Percentiles rank a stretch among this genome's conserved stretches.
Evolutionary conservation across 2,113 vertebrate genomes (phyloP).

Genomic region (Malurus alboscapulatus): DNA sequence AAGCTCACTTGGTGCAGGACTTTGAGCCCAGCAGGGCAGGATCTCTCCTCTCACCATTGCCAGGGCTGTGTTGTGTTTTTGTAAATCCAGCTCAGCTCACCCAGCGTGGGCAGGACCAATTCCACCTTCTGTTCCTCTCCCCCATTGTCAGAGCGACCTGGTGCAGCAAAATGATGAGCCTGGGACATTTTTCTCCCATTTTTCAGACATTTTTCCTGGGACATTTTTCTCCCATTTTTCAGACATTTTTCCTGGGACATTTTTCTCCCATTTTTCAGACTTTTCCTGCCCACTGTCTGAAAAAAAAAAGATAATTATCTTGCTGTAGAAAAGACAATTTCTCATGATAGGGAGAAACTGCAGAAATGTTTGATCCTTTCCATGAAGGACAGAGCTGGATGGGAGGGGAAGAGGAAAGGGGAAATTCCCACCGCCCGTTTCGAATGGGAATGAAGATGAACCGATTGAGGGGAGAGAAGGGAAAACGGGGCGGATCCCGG

Average conservation of each 20-base stretch:
- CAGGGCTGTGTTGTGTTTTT: background rate
- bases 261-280: accelerated
- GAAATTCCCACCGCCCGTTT: accelerated
- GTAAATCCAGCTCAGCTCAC: background rate
- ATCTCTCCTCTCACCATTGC: accelerated
- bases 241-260: background rate
- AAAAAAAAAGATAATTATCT: accelerated
- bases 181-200: accelerated
- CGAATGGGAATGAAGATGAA: accelerated
- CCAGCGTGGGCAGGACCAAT: background rate
- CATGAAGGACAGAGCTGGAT: background rate
- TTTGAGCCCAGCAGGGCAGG: too few species aligned
- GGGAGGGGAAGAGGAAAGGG: background rate
- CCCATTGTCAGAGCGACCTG: accelerated
- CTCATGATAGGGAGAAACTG: accelerated
- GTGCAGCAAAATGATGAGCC: background rate
- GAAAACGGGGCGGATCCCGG: accelerated
- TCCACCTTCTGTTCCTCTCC: background rate
- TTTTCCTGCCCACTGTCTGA: background rate
- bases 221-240: background rate
- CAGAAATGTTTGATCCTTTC: background rate
- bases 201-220: background rate
- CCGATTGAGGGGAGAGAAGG: accelerated
- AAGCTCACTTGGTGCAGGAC: accelerated
- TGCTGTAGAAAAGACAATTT: background rate